phyloP scores from a whole-genome alignment of 2,888 invertebrate genomes.

The Aleiodes alternator region DNA sequence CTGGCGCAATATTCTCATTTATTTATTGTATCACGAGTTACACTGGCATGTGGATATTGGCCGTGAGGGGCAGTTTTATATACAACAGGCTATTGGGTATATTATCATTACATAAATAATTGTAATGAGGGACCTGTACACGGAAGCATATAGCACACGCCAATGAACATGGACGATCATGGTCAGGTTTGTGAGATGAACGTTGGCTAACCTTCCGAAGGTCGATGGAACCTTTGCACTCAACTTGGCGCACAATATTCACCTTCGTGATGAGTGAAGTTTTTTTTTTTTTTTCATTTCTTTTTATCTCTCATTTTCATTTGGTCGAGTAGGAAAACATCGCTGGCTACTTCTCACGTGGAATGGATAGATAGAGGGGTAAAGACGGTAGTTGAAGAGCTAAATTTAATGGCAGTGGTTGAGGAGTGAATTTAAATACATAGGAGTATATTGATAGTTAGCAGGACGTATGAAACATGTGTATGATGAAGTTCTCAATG shows the following conservation, averaged over 20 bases:
- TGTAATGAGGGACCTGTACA: conserved; percentile 59
- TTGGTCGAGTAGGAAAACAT: conserved; percentile 19
- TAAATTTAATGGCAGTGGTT: too few relatives aligned
- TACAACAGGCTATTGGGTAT: conserved; percentile 50
- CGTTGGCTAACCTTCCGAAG: conserved; percentile 67
- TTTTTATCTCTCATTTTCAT: conserved; percentile 10
- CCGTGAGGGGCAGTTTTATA: conserved; percentile 43
- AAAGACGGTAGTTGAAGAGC: conserved; percentile 4
- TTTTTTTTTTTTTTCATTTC: conserved; percentile 5
- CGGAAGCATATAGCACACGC: conserved; percentile 63
- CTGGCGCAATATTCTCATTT: conserved; percentile 37
- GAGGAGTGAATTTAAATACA: too few relatives aligned
- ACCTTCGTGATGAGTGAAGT: conserved; percentile 14
- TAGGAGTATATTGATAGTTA: too few relatives aligned
- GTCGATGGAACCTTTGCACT: conserved; percentile 65
- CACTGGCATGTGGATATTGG: conserved; percentile 39
- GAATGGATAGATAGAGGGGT: conserved; percentile 13
- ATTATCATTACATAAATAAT: conserved; percentile 61
- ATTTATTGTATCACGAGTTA: conserved; percentile 43
- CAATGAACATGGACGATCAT: conserved; percentile 12
- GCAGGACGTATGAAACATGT: conserved; percentile 18
- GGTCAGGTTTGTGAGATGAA: neutral
- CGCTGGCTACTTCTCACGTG: conserved; percentile 47
- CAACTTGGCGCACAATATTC: conserved; percentile 37
- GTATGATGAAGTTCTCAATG: conserved; percentile 8